Percentiles rank a stretch among this genome's conserved stretches.
Conservation (phyloP, 1,140 invertebrate species). For the Drosophila busckii region DNA sequence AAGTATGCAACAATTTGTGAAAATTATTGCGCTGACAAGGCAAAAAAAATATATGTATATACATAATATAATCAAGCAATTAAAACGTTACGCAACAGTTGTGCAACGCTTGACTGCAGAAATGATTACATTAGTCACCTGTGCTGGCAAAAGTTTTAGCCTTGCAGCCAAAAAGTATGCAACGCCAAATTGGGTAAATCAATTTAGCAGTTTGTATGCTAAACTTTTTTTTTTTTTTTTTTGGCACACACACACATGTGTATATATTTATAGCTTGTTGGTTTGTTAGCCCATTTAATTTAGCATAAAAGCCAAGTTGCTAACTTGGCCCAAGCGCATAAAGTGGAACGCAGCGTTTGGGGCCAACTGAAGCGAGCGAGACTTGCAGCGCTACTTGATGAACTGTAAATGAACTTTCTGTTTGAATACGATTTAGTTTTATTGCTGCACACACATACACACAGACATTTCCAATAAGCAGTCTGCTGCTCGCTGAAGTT, state of each 20-base stretch:
- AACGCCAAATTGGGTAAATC: slow-evolving; percentile 39
- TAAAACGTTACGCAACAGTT: slow-evolving; percentile 15
- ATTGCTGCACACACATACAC: slow-evolving; percentile 48
- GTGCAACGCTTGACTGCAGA: too few species aligned
- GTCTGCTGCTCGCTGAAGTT: background rate
- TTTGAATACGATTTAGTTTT: slow-evolving; percentile 70
- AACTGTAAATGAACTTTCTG: slow-evolving; percentile 70
- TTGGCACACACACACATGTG: background rate
- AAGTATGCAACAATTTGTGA: too few species aligned
- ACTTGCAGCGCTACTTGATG: slow-evolving; percentile 47
- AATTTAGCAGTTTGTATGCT: slow-evolving; percentile 34
- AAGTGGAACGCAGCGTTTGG: too few species aligned
- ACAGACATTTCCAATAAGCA: slow-evolving; percentile 21
- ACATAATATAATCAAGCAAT: background rate
- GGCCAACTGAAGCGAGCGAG: background rate
- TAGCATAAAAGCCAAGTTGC: slow-evolving; percentile 58
- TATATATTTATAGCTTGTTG: slow-evolving; percentile 3
- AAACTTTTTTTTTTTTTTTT: background rate
- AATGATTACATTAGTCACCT: too few species aligned
- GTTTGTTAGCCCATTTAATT: slow-evolving; percentile 45
- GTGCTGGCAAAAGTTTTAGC: slow-evolving; percentile 14
- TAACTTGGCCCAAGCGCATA: too few species aligned
- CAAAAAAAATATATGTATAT: slow-evolving; percentile 1
- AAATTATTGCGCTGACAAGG: too few species aligned
- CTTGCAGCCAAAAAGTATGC: background rate